These are phyloP conservation scores for Enoplolaimus lenunculus DNA, from an alignment of 2,888 invertebrate genomes.

Conservation along the genomic window DNA sequence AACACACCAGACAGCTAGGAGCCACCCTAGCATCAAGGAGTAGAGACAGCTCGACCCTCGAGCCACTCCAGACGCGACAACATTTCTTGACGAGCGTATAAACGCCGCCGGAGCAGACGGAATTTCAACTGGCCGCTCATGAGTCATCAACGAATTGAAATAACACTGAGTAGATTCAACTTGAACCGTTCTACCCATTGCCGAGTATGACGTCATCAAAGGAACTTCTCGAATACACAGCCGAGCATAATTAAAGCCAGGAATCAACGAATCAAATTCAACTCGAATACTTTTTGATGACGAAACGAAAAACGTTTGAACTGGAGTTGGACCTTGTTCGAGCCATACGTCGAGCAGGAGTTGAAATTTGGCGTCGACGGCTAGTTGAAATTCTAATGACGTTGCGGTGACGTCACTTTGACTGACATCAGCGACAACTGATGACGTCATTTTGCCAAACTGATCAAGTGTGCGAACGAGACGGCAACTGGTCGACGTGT, in stretches of 20 bases:
- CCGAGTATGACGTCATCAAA: constrained; percentile 29
- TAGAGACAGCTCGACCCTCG: no score
- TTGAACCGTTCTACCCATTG: constrained; percentile 28
- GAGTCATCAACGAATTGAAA: no score
- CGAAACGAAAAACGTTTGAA: constrained; percentile 28
- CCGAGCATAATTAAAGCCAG: constrained; percentile 29
- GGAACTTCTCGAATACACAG: constrained; percentile 33
- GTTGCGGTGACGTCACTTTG: background rate
- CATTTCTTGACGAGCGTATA: no score
- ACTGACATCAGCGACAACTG: constrained; percentile 27
- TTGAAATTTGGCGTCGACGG: constrained; percentile 27
- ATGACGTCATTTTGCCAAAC: constrained; percentile 28
- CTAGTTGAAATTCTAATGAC: background rate
- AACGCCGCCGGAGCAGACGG: no score
- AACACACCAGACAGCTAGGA: no score
- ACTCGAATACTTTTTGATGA: constrained; percentile 26
- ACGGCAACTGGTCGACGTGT: constrained; percentile 30
- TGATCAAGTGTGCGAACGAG: constrained; percentile 31
- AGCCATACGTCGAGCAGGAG: constrained; percentile 29
- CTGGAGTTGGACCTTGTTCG: constrained; percentile 27
- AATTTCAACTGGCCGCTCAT: no score
- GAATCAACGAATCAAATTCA: constrained; percentile 28
- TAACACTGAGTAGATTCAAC: background rate
- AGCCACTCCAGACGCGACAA: no score
- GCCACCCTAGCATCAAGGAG: no score